Conservation (phyloP, 2,113 vertebrate genomes). For the Rhynchomys soricoides region DNA sequence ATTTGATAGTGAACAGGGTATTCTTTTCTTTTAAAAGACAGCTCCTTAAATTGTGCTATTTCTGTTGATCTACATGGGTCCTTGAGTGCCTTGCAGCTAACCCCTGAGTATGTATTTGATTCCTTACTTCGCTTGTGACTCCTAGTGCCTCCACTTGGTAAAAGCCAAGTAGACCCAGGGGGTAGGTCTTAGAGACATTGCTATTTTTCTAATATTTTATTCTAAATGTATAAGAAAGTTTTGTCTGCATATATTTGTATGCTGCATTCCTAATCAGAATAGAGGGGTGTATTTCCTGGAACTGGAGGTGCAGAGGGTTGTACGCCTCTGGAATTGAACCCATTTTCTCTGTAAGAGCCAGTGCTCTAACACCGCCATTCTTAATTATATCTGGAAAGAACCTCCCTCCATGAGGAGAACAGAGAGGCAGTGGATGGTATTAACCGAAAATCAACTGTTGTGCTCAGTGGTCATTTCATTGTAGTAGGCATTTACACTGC, state of each 20-base stretch:
- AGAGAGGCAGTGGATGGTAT: background rate
- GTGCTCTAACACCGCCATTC: background rate
- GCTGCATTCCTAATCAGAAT: background rate
- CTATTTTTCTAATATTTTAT: background rate
- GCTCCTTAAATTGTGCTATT: slow-evolving; percentile 20
- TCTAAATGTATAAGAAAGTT: background rate
- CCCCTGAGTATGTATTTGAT: slow-evolving; percentile 8
- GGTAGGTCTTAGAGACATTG: background rate
- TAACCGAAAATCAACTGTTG: background rate
- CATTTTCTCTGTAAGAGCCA: background rate
- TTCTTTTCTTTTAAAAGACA: background rate
- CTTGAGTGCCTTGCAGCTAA: slow-evolving; percentile 48
- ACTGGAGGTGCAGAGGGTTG: background rate
- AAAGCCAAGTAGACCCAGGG: background rate
- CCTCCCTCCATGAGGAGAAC: background rate
- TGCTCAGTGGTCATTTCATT: background rate
- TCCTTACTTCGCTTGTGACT: background rate
- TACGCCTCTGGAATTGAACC: background rate
- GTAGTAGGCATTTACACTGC: background rate
- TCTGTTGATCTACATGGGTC: slow-evolving; percentile 25
- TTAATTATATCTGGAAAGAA: slow-evolving; percentile 31
- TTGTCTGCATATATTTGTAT: background rate
- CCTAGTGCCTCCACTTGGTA: background rate
- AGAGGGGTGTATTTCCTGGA: background rate
- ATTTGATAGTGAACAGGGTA: slow-evolving; percentile 10